Evolutionary conservation across 2,113 vertebrate species (phyloP).

Genomic region (Cottus gobio): DNA sequence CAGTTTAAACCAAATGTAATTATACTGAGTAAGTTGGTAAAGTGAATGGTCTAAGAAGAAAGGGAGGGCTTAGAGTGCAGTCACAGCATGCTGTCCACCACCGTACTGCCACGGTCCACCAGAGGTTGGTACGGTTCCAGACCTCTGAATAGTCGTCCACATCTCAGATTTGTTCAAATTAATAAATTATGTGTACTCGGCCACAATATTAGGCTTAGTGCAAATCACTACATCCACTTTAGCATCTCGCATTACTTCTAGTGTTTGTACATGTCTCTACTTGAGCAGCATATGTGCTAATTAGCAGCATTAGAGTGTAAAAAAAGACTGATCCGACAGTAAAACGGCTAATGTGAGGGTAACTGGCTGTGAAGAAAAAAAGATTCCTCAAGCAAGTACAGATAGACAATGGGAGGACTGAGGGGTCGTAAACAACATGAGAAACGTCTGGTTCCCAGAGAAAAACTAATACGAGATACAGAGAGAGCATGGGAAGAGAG

Average conservation of each 20-base stretch:
- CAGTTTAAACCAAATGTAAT: not conserved
- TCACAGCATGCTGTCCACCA: not conserved
- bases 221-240: not conserved
- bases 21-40: not conserved
- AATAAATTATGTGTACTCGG: no score
- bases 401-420: not conserved
- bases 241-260: not conserved
- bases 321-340: not conserved
- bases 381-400: not conserved
- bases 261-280: not conserved
- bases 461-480: conserved; percentile 2
- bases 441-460: conserved; percentile 17
- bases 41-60: not conserved
- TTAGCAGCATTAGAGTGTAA: not conserved
- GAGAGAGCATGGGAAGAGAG: conserved; percentile 13
- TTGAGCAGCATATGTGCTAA: not conserved
- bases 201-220: not conserved
- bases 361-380: not conserved
- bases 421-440: not conserved
- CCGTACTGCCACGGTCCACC: not conserved
- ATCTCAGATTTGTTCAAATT: no score
- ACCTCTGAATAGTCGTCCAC: not conserved
- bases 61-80: not conserved
- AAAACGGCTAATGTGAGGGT: not conserved
- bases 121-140: not conserved